These are phyloP conservation scores for Mallotus villosus DNA, from an alignment of 2,797 vertebrate species.

Conservation along the genomic window DNA sequence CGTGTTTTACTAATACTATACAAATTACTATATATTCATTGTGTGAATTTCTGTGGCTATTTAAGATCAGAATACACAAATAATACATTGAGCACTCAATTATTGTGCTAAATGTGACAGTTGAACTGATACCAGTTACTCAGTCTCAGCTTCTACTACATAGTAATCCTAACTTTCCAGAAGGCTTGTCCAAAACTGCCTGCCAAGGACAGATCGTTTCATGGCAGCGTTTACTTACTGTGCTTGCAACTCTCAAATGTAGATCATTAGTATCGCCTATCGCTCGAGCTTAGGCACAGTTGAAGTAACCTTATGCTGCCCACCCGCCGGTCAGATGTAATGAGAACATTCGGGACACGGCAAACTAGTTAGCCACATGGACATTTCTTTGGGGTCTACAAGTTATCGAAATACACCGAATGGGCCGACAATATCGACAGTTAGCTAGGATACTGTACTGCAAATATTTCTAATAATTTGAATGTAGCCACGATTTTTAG, in stretches of 20 bases:
- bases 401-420: no score
- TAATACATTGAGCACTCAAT: neutral
- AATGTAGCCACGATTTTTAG: neutral
- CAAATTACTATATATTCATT: no score
- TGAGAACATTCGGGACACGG: neutral
- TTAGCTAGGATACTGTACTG: neutral
- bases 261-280: constrained; percentile 43
- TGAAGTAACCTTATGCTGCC: constrained; percentile 38
- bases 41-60: no score
- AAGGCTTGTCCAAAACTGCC: constrained; percentile 14
- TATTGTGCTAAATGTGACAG: neutral
- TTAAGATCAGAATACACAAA: neutral
- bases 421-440: neutral
- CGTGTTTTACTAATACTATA: neutral
- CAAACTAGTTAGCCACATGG: no score
- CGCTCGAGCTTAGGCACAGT: constrained; percentile 1
- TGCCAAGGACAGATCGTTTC: constrained; percentile 42
- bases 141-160: neutral
- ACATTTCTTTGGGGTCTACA: no score
- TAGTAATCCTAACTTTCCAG: constrained; percentile 32
- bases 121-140: neutral
- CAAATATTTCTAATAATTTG: neutral
- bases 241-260: constrained; percentile 29
- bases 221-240: constrained; percentile 21
- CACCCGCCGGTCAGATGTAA: constrained; percentile 18